Conservation (phyloP, 2,797 vertebrate species). For the Sebastes aleutianus region DNA sequence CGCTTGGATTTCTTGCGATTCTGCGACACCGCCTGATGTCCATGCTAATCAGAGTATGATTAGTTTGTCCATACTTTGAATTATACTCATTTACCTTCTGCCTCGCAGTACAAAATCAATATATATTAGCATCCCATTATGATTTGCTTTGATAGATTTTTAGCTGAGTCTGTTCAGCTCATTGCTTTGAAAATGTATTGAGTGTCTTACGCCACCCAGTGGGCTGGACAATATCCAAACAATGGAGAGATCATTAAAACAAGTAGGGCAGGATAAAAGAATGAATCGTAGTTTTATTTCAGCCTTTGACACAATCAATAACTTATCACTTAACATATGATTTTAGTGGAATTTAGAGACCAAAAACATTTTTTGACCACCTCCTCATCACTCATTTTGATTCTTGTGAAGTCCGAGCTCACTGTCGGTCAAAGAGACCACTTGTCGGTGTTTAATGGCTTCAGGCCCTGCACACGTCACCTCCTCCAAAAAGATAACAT, state of each 20-base stretch:
- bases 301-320: not conserved
- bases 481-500: constrained; percentile 54
- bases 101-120: not conserved
- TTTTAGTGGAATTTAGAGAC: not conserved
- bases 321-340: not conserved
- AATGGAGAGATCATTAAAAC: not conserved
- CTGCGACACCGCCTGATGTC: not conserved
- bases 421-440: constrained; percentile 40
- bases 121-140: not conserved
- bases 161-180: not conserved
- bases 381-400: not conserved
- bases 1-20: not conserved
- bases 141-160: not conserved
- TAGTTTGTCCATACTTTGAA: not conserved
- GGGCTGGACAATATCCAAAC: constrained; percentile 32
- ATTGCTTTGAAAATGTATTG: not conserved
- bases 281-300: constrained; percentile 10
- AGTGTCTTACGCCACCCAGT: constrained; percentile 42
- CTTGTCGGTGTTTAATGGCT: constrained; percentile 38
- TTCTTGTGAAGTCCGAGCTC: constrained; percentile 40
- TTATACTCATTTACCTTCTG: not conserved
- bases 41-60: not conserved
- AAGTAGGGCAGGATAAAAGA: not conserved
- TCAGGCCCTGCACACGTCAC: constrained; percentile 64
- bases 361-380: not conserved